Evolutionary conservation across 1,140 invertebrate species (phyloP).

Genomic region (Venturia canescens): DNA sequence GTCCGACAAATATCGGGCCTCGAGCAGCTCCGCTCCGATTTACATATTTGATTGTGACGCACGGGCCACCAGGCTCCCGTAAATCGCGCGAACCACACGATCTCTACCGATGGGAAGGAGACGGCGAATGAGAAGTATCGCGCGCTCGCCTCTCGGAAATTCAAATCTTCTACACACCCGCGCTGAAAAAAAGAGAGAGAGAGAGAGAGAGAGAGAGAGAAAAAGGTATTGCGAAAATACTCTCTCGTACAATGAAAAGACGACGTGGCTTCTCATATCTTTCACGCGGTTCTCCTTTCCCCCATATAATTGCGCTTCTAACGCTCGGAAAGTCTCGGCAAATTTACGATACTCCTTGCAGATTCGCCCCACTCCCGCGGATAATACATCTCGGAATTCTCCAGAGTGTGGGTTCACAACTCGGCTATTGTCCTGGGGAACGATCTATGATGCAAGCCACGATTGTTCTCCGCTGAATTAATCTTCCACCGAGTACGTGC

Average conservation of each 20-base stretch:
- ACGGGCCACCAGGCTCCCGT: constrained; percentile 42
- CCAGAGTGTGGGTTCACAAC: constrained; percentile 7
- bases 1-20: constrained; percentile 24
- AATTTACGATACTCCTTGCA: constrained; percentile 43
- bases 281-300: constrained; percentile 23
- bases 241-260: constrained; percentile 10
- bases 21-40: constrained; percentile 57
- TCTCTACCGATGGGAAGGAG: not conserved
- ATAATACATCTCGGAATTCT: constrained; percentile 27
- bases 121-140: not conserved
- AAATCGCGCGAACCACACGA: constrained; percentile 27
- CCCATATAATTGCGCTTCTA: constrained; percentile 41
- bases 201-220: not conserved
- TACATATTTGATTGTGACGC: constrained; percentile 72
- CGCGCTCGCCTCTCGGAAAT: constrained; percentile 9
- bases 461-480: constrained; percentile 53
- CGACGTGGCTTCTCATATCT: constrained; percentile 33
- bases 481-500: not conserved
- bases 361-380: constrained; percentile 31
- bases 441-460: constrained; percentile 33
- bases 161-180: constrained; percentile 40
- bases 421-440: constrained; percentile 32
- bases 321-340: constrained; percentile 33
- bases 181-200: not conserved
- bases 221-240: constrained; percentile 18